phyloP scores from a whole-genome alignment of 2,888 invertebrate species.

The Napeogenes sylphis region DNA sequence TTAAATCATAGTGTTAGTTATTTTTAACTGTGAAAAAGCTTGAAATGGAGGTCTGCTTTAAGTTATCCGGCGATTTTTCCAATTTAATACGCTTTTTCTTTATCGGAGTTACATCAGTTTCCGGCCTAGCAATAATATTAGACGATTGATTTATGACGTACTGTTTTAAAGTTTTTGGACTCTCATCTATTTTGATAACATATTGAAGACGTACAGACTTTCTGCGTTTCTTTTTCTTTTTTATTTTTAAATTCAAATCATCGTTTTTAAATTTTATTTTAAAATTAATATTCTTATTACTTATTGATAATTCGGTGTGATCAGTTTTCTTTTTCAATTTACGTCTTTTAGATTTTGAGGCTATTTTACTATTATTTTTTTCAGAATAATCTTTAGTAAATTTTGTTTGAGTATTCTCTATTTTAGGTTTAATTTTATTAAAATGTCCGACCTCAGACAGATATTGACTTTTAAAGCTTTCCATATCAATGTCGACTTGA shows the following conservation, averaged over 20 bases:
- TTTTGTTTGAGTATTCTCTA: neutral
- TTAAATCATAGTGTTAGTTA: conserved; percentile 7
- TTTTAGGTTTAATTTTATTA: conserved; percentile 10
- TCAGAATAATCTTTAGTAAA: too few species aligned
- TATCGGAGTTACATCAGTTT: conserved; percentile 39
- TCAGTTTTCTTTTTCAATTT: conserved; percentile 28
- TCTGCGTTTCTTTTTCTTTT: conserved; percentile 24
- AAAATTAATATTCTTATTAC: conserved; percentile 42
- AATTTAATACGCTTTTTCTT: conserved; percentile 45
- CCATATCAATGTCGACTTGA: conserved; percentile 50
- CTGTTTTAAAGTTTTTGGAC: conserved; percentile 42
- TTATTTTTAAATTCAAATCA: conserved; percentile 45
- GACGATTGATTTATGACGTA: conserved; percentile 51
- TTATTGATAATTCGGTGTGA: conserved; percentile 26
- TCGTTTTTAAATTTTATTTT: conserved; percentile 51
- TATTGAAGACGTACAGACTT: neutral
- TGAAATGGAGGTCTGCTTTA: conserved; percentile 57
- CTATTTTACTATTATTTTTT: neutral
- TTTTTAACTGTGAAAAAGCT: conserved; percentile 51
- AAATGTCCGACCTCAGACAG: conserved; percentile 48
- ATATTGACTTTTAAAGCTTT: conserved; percentile 58
- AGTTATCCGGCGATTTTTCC: conserved; percentile 47
- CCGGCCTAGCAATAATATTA: conserved; percentile 41
- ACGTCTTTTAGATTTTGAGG: conserved; percentile 8
- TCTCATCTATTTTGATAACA: neutral